A percentile compares a stretch with the other conserved stretches of the same genome.
phyloP scores from a whole-genome alignment of 2,888 invertebrate species.

The Eristalis intricaria region DNA sequence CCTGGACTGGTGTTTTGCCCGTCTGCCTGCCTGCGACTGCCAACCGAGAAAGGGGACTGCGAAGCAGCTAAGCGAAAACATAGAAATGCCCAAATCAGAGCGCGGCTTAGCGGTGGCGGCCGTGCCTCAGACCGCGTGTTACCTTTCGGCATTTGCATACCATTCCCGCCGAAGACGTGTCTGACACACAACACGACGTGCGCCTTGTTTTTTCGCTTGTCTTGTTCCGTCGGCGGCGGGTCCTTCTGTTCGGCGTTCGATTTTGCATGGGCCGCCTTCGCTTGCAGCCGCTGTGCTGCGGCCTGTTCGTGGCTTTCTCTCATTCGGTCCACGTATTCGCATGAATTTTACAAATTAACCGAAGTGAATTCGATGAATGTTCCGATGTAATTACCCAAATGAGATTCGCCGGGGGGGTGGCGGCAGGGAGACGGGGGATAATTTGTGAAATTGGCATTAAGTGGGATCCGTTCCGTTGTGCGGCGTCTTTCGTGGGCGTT shows the following conservation, averaged over 20 bases:
- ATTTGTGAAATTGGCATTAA: conserved; percentile 27
- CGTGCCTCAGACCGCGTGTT: conserved; percentile 14
- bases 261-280: not conserved
- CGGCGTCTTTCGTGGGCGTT: not conserved
- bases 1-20: too few species aligned
- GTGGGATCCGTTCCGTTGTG: not conserved
- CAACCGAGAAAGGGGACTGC: not conserved
- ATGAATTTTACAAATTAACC: conserved; percentile 34
- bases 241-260: not conserved
- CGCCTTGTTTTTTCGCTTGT: not conserved
- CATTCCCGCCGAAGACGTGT: not conserved
- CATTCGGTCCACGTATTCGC: conserved; percentile 29
- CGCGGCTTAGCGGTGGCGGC: conserved; percentile 22
- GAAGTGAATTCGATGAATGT: conserved; percentile 29
- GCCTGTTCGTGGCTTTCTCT: conserved; percentile 5
- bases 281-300: not conserved
- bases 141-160: conserved; percentile 37
- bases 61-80: conserved; percentile 2
- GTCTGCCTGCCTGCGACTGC: not conserved
- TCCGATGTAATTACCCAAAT: conserved; percentile 34
- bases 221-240: conserved; percentile 1
- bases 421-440: not conserved
- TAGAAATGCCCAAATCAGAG: conserved; percentile 47
- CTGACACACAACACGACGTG: conserved; percentile 8
- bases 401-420: not conserved